Evolutionary conservation across 2,888 invertebrate genomes (phyloP), one percentile per base, ranked within the genome.

Genomic region (Elysia crispata): DNA sequence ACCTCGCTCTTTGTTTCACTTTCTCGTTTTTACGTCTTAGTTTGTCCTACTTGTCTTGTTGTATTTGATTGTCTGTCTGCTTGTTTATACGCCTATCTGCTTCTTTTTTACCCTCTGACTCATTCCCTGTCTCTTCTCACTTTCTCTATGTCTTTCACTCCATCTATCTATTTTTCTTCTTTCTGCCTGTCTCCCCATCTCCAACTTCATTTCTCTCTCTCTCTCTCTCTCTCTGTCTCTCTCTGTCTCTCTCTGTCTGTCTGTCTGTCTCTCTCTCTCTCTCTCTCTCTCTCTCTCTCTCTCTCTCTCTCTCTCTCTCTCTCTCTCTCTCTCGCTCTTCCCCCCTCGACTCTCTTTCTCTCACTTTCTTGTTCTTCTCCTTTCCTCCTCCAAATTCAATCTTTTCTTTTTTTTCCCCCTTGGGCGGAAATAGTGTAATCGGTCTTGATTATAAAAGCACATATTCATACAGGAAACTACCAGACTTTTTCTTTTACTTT

Each of bases 191-290:
- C 33, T 23, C 50, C 69, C 31, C 23, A n/a, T 20, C 8, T 50
- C 28, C 28, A 15, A 72, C 60, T 77, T 18, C 49, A 31, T 72
- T 41, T 62, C 49, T 41, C n/a, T 62, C 72, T 72, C 60, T 64
- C 49, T 28, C 41, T 78, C 33, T 72, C 33, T 60, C 41, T 72
- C 72, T 64, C 49, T 62, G 23, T 70, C 70, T 62, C 49, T 72
- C 62, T 60, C 28, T 64, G 28, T 41, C 70, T 72, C 49, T 60
- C 60, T 25, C 49, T 62, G n/a, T 70, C 72, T 23, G n/a, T 66
- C 54, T 73, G 11, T 73, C 64, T 73, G 57, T 62, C 30, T 49
- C 50, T 73, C 20, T 41, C 20, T 49, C 50, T 66, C 30, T 73
- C 50, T 50, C 50, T 73, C 70, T 64, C 41, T 54, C 33, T 66